Evolutionary conservation across 2,113 vertebrate species (phyloP).

Genomic region (Archocentrus centrarchus): DNA sequence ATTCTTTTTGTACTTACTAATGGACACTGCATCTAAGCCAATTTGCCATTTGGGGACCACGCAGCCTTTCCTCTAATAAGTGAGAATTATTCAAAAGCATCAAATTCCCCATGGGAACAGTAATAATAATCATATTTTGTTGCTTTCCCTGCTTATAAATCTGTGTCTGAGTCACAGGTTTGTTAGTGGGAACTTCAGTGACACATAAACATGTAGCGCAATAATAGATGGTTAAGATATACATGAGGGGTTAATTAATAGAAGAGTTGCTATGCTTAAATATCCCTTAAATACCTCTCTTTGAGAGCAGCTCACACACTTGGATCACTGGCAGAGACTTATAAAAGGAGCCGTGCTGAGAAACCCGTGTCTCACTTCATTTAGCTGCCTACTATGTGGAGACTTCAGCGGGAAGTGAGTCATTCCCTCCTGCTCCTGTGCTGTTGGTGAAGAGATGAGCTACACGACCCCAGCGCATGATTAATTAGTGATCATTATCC

Average conservation of each 20-base stretch:
- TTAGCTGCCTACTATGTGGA: slow-evolving; percentile 56
- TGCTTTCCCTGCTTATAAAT: neutral
- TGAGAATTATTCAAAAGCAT: slow-evolving; percentile 4
- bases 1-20: neutral
- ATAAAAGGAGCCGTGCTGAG: slow-evolving; percentile 46
- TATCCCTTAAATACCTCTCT: slow-evolving; percentile 1
- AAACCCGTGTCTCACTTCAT: slow-evolving; percentile 47
- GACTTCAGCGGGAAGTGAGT: slow-evolving; percentile 67
- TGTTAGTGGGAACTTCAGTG: neutral
- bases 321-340: slow-evolving; percentile 38
- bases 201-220: neutral
- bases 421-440: slow-evolving; percentile 57
- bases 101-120: neutral
- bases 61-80: neutral
- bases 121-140: neutral
- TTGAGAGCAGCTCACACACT: slow-evolving; percentile 30
- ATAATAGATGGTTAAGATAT: slow-evolving; percentile 2
- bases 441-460: slow-evolving; percentile 58
- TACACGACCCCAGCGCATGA: slow-evolving; percentile 64
- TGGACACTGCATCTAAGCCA: neutral
- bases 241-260: slow-evolving; percentile 27
- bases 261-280: slow-evolving; percentile 46
- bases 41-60: neutral
- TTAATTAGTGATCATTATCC: slow-evolving; percentile 79
- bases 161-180: neutral